Conservation (phyloP, 2,888 invertebrate species). For the Esperia sulphurella region DNA sequence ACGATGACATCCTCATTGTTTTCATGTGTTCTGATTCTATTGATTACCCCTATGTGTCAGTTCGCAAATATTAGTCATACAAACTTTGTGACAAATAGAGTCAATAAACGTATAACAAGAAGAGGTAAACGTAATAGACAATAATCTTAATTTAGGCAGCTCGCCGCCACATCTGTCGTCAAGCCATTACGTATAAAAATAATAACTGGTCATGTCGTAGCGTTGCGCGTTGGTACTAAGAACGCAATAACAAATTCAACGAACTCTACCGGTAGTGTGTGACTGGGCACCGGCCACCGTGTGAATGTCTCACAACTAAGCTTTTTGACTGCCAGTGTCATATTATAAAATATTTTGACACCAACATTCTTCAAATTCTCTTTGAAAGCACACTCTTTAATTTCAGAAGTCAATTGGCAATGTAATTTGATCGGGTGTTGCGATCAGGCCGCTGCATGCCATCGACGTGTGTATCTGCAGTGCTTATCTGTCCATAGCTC, state of each 20-base stretch:
- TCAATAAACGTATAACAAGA: slow-evolving; percentile 29
- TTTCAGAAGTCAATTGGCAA: slow-evolving; percentile 35
- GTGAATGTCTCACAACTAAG: slow-evolving; percentile 67
- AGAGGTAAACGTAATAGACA: slow-evolving; percentile 32
- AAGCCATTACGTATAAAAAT: slow-evolving; percentile 59
- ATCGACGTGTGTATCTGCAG: slow-evolving; percentile 28
- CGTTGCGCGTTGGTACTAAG: slow-evolving; percentile 46
- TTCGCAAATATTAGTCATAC: slow-evolving; percentile 32
- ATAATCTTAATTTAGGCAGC: slow-evolving; percentile 54
- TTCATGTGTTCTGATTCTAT: slow-evolving; percentile 6
- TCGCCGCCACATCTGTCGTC: slow-evolving; percentile 51
- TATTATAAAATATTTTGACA: slow-evolving; percentile 62
- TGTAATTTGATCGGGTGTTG: slow-evolving; percentile 41
- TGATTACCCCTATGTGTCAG: slow-evolving; percentile 3
- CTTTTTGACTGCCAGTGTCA: slow-evolving; percentile 65
- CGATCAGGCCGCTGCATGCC: slow-evolving; percentile 29
- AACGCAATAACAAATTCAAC: slow-evolving; percentile 79
- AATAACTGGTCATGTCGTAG: slow-evolving; percentile 55
- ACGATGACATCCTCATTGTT: slow-evolving; percentile 44
- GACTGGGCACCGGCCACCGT: slow-evolving; percentile 70
- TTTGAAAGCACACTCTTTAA: slow-evolving; percentile 15
- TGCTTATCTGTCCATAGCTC: slow-evolving; percentile 52
- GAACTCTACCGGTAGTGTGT: slow-evolving; percentile 76
- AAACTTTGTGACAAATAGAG: slow-evolving; percentile 18
- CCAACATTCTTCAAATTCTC: slow-evolving; percentile 46